These are phyloP conservation scores for Dryobates pubescens DNA, from an alignment of 2,797 vertebrate species.

Conservation along the genomic window DNA sequence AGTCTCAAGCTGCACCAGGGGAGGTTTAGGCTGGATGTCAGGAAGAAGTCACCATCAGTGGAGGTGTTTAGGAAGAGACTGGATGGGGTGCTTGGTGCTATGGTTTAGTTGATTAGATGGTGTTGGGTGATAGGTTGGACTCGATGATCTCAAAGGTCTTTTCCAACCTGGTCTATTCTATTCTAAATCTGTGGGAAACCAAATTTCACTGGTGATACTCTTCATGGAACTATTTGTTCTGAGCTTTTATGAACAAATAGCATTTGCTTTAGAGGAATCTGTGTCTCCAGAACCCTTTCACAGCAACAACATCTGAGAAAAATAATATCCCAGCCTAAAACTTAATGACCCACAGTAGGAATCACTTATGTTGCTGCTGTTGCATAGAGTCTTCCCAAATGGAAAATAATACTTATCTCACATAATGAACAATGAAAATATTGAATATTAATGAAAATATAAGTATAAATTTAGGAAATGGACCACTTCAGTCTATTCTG, in stretches of 20 bases:
- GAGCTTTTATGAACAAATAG: not conserved
- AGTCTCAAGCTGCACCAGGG: no score
- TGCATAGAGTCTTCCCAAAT: not conserved
- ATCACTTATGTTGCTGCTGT: not conserved
- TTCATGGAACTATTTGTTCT: not conserved
- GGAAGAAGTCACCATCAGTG: no score
- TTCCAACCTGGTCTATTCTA: no score
- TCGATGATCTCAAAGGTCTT: no score
- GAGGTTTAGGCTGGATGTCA: no score
- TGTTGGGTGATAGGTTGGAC: no score
- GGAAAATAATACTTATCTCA: constrained; percentile 19
- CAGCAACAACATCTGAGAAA: not conserved
- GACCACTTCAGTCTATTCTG: not conserved
- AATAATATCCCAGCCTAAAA: constrained; percentile 28
- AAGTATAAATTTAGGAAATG: constrained; percentile 14
- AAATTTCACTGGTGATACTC: not conserved
- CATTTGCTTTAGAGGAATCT: not conserved
- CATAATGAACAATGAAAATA: constrained; percentile 30
- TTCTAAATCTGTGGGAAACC: not conserved
- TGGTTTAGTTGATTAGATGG: no score
- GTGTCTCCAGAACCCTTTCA: constrained; percentile 1
- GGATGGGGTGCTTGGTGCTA: no score
- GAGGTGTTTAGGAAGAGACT: no score
- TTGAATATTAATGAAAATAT: constrained; percentile 41
- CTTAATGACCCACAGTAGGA: constrained; percentile 54